Evolutionary conservation across 2,888 invertebrate species (phyloP), one percentile per base, ranked within the genome.

Genomic region (Chrysomela aeneicollis): DNA sequence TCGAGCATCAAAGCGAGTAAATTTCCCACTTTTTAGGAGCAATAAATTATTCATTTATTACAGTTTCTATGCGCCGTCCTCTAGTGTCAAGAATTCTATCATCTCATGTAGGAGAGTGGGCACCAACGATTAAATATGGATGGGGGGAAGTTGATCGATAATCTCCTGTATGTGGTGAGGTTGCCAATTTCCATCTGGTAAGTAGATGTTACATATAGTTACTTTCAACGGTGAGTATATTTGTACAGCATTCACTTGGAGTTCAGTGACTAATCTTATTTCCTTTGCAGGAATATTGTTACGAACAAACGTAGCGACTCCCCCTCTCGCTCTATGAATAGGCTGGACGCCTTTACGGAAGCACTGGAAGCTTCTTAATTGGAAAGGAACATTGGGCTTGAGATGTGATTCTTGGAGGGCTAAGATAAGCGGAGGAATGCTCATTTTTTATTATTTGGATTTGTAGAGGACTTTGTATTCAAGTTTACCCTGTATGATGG

Each of bases 371-470:
- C 35, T 26, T 47, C 32, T n/a, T 9, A 30, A n/a, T 4, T 2
- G 26, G 17, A 30, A 58, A 8, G 12, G 21, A 15, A 47, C 47
- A 32, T 17, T 46, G 9, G 47, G 26, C 12, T 18, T 30, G 9
- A 58, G 32, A 10, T 49, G 47, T 0, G 26, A 12, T 46, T 47
- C 49, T 32, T 58, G 58, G 10, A 58, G 26, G 21, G 22, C 21
- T 0, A 26, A 15, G 1, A 22, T 19, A 17, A 17, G 22, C 5
- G 58, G 58, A 9, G 17, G n/a, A n/a, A n/a, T n/a, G n/a, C n/a
- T 58, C 35, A 22, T 26, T 49, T 17, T 26, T 30, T 4, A 58
- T 47, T 9, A 26, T 26, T 3, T 26, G 2, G 18, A 17, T 55
- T 35, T 21, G n/a, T n/a, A n/a, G n/a, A n/a, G n/a, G n/a, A n/a